These are phyloP conservation scores for Sitta europaea DNA, from an alignment of 2,113 vertebrate genomes.

Conservation along the genomic window DNA sequence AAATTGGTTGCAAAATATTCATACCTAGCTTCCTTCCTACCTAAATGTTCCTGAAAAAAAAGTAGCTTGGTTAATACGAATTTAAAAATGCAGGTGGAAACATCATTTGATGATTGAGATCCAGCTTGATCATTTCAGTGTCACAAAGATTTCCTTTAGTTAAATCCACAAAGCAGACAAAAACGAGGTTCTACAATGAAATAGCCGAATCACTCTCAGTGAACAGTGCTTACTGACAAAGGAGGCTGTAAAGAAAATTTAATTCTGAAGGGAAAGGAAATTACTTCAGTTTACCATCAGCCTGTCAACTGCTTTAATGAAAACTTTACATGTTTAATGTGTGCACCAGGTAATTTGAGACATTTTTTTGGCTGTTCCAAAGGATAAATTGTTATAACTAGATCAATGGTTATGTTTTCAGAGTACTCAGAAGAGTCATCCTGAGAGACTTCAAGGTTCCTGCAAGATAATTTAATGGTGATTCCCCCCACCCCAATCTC, in stretches of 20 bases:
- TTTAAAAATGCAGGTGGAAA: background rate
- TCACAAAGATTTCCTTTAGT: background rate
- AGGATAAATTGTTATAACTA: background rate
- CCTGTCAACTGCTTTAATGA: slow-evolving; percentile 19
- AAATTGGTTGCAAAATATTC: background rate
- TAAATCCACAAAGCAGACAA: background rate
- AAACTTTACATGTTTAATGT: slow-evolving; percentile 11
- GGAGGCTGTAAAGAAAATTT: slow-evolving; percentile 16
- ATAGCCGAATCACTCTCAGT: background rate
- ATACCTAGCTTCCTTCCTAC: background rate
- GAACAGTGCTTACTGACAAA: background rate
- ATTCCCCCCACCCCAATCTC: background rate
- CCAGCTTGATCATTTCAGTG: background rate
- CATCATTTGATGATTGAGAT: background rate
- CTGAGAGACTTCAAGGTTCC: background rate
- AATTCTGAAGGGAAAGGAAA: slow-evolving; percentile 5
- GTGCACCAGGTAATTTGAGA: background rate
- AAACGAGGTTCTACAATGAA: background rate
- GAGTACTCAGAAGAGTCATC: background rate
- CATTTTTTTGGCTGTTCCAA: background rate
- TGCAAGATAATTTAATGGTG: background rate
- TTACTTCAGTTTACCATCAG: background rate
- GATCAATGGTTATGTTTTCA: slow-evolving; percentile 4
- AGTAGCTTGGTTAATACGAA: background rate
- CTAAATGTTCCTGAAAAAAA: background rate